phyloP scores from a whole-genome alignment of 2,888 invertebrate species.

The Nemotelus nigrinus region DNA sequence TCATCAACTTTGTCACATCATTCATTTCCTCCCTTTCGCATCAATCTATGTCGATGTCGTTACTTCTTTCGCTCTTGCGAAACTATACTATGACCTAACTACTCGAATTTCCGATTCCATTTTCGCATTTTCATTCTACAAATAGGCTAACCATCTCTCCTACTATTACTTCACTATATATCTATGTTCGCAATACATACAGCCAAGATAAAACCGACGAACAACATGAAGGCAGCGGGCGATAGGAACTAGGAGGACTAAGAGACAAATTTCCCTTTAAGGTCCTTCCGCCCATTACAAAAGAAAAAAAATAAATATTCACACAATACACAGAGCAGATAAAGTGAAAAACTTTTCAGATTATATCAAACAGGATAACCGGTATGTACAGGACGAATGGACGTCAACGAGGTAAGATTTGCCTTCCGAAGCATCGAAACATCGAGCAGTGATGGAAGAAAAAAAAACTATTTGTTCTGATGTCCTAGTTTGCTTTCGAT shows the following conservation, averaged over 20 bases:
- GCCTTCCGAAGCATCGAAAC: too few species aligned
- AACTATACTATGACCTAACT: neutral
- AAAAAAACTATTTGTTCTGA: constrained; percentile 21
- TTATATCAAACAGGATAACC: neutral
- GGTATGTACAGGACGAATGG: too few species aligned
- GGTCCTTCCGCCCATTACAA: neutral
- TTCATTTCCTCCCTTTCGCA: neutral
- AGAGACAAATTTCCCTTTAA: neutral
- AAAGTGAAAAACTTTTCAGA: constrained; percentile 2
- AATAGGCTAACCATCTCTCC: too few species aligned
- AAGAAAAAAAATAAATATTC: neutral
- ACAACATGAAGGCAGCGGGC: too few species aligned
- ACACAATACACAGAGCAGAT: neutral
- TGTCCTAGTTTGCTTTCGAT: constrained; percentile 26
- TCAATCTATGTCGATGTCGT: neutral
- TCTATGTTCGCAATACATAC: too few species aligned
- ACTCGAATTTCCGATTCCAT: neutral
- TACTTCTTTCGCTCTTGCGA: neutral
- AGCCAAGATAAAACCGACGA: too few species aligned
- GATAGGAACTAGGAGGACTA: too few species aligned
- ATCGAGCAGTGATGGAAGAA: neutral
- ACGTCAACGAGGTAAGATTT: too few species aligned
- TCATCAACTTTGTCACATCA: constrained; percentile 11
- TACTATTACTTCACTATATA: too few species aligned
- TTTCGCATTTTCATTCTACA: too few species aligned